Evolutionary conservation across 2,113 vertebrate species (phyloP).

Genomic region (Melanotaenia duboulayi): DNA sequence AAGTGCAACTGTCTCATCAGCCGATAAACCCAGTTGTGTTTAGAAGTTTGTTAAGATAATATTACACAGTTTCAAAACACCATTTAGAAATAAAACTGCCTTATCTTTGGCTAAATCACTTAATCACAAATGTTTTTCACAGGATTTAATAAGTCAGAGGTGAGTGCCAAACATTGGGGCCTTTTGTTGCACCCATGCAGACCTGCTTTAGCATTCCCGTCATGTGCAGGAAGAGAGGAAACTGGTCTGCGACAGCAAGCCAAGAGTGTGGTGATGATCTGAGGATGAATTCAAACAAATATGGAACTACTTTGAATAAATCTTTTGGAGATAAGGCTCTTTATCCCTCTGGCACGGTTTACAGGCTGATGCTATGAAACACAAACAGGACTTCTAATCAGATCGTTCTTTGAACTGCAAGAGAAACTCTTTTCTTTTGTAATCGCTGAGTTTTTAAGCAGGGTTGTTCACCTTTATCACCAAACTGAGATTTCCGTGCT

Average conservation of each 20-base stretch:
- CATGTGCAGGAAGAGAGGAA: not conserved
- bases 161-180: constrained; percentile 20
- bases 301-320: not conserved
- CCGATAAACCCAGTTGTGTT: too few relatives aligned
- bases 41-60: too few relatives aligned
- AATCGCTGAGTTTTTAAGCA: constrained; percentile 29
- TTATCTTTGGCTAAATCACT: constrained; percentile 28
- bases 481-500: constrained; percentile 31
- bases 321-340: not conserved
- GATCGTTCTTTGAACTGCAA: constrained; percentile 27
- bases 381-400: constrained; percentile 1
- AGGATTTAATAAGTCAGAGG: constrained; percentile 38
- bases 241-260: not conserved
- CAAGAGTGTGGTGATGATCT: not conserved
- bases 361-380: not conserved
- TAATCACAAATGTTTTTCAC: not conserved
- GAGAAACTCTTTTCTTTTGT: not conserved
- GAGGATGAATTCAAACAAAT: constrained; percentile 9
- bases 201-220: not conserved
- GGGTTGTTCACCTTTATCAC: constrained; percentile 59
- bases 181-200: constrained; percentile 14
- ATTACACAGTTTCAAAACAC: too few relatives aligned
- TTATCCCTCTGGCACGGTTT: not conserved
- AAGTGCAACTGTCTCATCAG: not conserved
- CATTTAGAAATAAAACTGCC: constrained; percentile 15